These are phyloP conservation scores for Dyspetes luteomarginatus DNA, from an alignment of 2,888 invertebrate genomes.

Conservation along the genomic window DNA sequence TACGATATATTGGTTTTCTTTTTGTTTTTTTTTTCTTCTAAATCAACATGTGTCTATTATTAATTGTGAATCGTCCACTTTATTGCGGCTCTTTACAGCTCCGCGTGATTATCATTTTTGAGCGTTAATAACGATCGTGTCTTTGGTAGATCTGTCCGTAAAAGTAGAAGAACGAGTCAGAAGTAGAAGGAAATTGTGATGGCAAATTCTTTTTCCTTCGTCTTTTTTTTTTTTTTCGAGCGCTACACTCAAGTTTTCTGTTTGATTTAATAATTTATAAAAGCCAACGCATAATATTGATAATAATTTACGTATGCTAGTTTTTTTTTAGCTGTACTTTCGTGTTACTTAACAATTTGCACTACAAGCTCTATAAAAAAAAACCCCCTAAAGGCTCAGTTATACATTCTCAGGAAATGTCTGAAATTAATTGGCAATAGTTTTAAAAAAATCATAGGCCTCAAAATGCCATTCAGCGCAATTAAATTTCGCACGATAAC, in stretches of 20 bases:
- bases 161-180: conserved; percentile 29
- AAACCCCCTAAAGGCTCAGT: not conserved
- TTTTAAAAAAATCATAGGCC: not conserved
- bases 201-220: conserved; percentile 16
- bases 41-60: not conserved
- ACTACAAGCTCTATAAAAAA: conserved; percentile 1
- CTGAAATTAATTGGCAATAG: not conserved
- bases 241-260: conserved; percentile 43
- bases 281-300: not conserved
- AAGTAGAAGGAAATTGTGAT: conserved; percentile 7
- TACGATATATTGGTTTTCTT: conserved; percentile 5
- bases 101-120: conserved; percentile 9
- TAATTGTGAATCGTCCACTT: conserved; percentile 16
- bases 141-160: conserved; percentile 52
- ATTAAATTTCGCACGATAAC: not conserved
- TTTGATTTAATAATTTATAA: conserved; percentile 14
- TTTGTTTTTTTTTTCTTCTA: conserved; percentile 8
- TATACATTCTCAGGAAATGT: not conserved
- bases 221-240: conserved; percentile 7
- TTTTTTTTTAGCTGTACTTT: not conserved
- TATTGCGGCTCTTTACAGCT: not conserved
- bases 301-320: not conserved
- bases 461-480: not conserved
- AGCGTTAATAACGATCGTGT: conserved; percentile 30
- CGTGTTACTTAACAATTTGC: not conserved